Evolutionary conservation across 2,888 invertebrate genomes (phyloP).

Genomic region (Cryptus viduatorius): DNA sequence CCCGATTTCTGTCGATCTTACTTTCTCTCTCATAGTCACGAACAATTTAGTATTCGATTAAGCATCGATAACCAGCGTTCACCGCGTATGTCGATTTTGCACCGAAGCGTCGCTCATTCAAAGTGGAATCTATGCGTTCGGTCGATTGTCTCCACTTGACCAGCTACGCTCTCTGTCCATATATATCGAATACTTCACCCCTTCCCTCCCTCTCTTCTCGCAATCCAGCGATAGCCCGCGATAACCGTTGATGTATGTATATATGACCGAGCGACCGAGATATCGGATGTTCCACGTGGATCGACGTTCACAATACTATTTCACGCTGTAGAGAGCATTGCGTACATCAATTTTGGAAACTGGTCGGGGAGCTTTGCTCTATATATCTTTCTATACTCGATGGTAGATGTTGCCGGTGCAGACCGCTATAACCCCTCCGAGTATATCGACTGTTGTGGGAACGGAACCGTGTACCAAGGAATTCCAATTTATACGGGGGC

Average conservation of each 20-base stretch:
- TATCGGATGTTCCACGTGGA: conserved; percentile 66
- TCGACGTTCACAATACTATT: conserved; percentile 65
- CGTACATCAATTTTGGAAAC: conserved; percentile 60
- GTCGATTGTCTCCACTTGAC: conserved; percentile 41
- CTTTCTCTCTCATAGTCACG: background rate
- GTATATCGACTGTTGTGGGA: conserved; percentile 60
- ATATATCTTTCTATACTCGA: conserved; percentile 9
- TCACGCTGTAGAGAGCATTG: conserved; percentile 53
- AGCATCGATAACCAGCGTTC: conserved; percentile 6
- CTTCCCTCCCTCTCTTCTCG: background rate
- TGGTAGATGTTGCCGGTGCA: conserved; percentile 1
- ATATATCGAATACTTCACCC: conserved; percentile 6
- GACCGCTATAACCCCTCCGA: background rate
- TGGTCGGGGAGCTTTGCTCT: conserved; percentile 8
- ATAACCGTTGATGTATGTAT: conserved; percentile 48
- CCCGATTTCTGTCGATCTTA: background rate
- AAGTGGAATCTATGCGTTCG: conserved; percentile 33
- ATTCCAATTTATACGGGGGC: conserved; percentile 65
- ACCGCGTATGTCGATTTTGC: background rate
- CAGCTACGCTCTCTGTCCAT: background rate
- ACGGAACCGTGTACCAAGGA: conserved; percentile 48
- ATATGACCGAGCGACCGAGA: conserved; percentile 40
- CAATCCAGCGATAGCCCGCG: conserved; percentile 5
- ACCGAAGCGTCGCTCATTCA: conserved; percentile 3
- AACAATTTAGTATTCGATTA: conserved; percentile 19